Evolutionary conservation across 2,888 invertebrate species (phyloP).

Genomic region (Epirrhoe tristata): DNA sequence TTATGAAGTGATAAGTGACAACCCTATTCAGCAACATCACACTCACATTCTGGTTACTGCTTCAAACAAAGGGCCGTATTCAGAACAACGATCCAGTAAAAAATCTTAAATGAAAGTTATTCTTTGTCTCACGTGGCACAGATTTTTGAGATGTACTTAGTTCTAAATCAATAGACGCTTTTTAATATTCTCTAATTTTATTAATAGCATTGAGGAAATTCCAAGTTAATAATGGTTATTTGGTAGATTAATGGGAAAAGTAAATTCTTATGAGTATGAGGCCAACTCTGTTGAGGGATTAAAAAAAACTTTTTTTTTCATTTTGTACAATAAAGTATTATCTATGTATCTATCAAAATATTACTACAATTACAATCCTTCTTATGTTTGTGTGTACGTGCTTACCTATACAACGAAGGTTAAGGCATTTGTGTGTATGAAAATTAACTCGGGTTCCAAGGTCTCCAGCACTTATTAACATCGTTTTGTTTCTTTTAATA

Average conservation of each 20-base stretch:
- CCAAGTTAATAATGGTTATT: neutral
- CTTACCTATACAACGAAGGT: neutral
- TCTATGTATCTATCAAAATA: too few relatives aligned
- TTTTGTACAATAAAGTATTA: too few relatives aligned
- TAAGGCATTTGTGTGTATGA: neutral
- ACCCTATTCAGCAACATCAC: constrained; percentile 57
- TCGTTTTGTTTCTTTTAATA: neutral
- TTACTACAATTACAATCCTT: too few relatives aligned
- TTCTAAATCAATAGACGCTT: neutral
- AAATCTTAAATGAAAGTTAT: constrained; percentile 55
- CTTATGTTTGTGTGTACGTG: too few relatives aligned
- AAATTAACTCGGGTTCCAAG: neutral
- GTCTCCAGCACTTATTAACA: neutral
- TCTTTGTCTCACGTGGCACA: constrained; percentile 18
- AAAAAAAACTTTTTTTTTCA: too few relatives aligned
- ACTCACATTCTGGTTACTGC: constrained; percentile 53
- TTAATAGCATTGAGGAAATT: neutral
- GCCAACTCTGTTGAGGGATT: too few relatives aligned
- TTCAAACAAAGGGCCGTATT: constrained; percentile 69
- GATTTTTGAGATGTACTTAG: constrained; percentile 5
- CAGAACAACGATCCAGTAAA: constrained; percentile 71
- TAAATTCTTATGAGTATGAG: too few relatives aligned
- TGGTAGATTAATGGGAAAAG: too few relatives aligned
- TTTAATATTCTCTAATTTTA: too few relatives aligned
- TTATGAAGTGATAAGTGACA: constrained; percentile 42